Percentiles rank a stretch among this genome's conserved stretches.
phyloP scores from a whole-genome alignment of 2,797 vertebrate species.

The Chelidonichthys spinosus region DNA sequence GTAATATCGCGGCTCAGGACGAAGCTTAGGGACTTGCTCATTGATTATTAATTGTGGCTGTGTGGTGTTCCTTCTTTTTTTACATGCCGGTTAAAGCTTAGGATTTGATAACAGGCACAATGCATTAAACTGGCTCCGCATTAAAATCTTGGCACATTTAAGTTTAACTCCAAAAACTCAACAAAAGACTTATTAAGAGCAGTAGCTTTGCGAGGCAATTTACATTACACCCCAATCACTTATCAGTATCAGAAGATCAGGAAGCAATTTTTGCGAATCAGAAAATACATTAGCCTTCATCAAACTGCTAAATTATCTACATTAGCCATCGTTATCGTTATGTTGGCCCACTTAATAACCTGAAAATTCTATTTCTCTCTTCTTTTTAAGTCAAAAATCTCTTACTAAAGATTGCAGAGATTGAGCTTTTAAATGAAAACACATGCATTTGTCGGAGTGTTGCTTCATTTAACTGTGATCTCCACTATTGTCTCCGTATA shows the following conservation, averaged over 20 bases:
- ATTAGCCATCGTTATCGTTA: not conserved
- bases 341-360: not conserved
- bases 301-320: not conserved
- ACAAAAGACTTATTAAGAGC: not conserved
- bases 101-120: conserved; percentile 60
- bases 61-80: conserved; percentile 64
- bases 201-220: not conserved
- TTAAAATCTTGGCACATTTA: conserved; percentile 24
- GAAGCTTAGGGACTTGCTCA: conserved; percentile 77
- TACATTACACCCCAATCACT: not conserved
- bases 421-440: not conserved
- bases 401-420: not conserved
- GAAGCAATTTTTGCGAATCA: not conserved
- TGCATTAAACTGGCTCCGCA: conserved; percentile 47
- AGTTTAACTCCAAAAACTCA: conserved; percentile 26
- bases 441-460: not conserved
- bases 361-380: not conserved
- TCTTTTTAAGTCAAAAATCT: not conserved
- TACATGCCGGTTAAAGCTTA: conserved; percentile 76
- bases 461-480: conserved; percentile 29
- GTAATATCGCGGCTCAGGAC: conserved; percentile 78
- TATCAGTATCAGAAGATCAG: not conserved
- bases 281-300: not conserved
- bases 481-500: conserved; percentile 28
- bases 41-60: conserved; percentile 87